Conservation (phyloP, 2,888 invertebrate genomes). For the Augochlorella aurata region DNA sequence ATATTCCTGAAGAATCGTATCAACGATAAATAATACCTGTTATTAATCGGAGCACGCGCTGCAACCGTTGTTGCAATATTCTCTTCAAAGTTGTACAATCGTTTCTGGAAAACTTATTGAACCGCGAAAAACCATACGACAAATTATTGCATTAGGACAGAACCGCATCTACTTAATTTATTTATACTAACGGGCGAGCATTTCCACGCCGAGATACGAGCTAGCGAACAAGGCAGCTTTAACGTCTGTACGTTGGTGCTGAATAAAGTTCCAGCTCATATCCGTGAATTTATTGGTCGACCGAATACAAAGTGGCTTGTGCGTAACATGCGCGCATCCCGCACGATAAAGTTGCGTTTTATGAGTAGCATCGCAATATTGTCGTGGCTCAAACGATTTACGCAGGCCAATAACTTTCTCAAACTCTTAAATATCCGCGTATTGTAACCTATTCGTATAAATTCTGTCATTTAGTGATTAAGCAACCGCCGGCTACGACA, state of each 20-base stretch:
- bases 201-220: conserved; percentile 12
- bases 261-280: conserved; percentile 36
- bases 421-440: too few relatives aligned
- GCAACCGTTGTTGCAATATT: background rate
- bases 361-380: conserved; percentile 8
- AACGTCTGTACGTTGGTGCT: background rate
- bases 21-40: background rate
- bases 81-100: background rate
- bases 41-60: background rate
- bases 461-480: background rate
- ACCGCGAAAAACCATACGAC: background rate
- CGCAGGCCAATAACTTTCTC: background rate
- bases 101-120: background rate
- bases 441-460: background rate
- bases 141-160: background rate
- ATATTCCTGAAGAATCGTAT: background rate
- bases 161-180: conserved; percentile 18
- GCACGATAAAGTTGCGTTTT: conserved; percentile 18
- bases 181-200: conserved; percentile 4
- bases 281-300: conserved; percentile 28
- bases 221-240: conserved; percentile 23
- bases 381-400: conserved; percentile 1
- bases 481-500: background rate
- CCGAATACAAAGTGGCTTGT: background rate
- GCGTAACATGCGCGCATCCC: conserved; percentile 3